Evolutionary conservation across 1,140 invertebrate species (phyloP), one percentile per base, ranked within the genome.

Genomic region (Brachionus plicatilis): DNA sequence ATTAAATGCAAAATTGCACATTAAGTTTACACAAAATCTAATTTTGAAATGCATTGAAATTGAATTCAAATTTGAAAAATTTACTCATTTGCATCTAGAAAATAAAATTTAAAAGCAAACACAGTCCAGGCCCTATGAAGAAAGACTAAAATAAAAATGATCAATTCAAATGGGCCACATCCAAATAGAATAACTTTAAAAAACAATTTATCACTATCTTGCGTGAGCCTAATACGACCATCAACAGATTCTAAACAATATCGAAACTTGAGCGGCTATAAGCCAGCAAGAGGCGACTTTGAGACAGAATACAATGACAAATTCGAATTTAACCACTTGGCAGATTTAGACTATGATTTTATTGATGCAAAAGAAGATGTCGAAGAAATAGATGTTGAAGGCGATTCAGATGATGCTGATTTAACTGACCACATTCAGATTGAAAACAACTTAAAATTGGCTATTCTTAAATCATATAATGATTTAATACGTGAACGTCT

Each of bases 251-350:
- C 72, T 2, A 76, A 76, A 29, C 72, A 76, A 24, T 76, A 50
- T 27, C 27, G 72, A 29, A 20, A 27, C 12, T 43, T 82, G 79
- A 82, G 53, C 65, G 79, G 79, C 8, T 82, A 82, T n/a, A 60
- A 2, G 41, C 50, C 79, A 65, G 53, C 53, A 6, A 82, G 79
- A 82, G 53, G 79, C 12, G 79, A 82, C 53, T 82, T 82, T 68
- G 79, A 82, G 33, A 82, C 79, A 24, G 53, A 65, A 43, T 82
- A 17, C 24, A 82, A 82, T 65, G 79, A 82, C 6, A 82, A 82
- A 65, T 82, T 82, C n/a, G 79, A 82, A 24, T 37, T 11, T 6
- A 82, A 60, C 8, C 27, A 65, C 17, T 14, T 82, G 9, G 50
- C 79, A 43, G 53, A 82, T 68, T 65, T 82, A 65, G 79, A 82